Percentiles rank a stretch among this genome's conserved stretches.
These are phyloP conservation scores for Perdita meconis DNA, from an alignment of 2,888 invertebrate species.

Conservation along the genomic window DNA sequence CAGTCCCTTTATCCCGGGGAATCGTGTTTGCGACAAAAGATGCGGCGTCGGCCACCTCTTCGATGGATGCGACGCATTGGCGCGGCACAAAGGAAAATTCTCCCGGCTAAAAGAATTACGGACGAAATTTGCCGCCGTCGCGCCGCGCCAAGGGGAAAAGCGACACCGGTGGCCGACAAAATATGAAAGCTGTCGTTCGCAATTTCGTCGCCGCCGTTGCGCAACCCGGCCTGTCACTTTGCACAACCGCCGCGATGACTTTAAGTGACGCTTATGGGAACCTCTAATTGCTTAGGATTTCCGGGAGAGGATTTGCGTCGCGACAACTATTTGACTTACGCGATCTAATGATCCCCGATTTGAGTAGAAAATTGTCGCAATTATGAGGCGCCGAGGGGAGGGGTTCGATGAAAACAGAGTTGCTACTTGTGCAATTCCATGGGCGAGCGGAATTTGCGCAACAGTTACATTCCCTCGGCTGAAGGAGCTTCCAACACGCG, in stretches of 20 bases:
- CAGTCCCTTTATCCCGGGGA: not conserved
- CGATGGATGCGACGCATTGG: not conserved
- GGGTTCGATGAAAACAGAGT: slow-evolving; percentile 4
- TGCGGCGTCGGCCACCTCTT: not conserved
- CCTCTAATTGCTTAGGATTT: not conserved
- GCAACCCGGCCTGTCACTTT: not conserved
- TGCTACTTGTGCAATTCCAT: not conserved
- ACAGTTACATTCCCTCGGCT: slow-evolving; percentile 48
- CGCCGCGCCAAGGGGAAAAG: not conserved
- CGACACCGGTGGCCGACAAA: not conserved
- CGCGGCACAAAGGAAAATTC: not conserved
- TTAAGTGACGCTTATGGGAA: not conserved
- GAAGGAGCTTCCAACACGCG: slow-evolving; percentile 23
- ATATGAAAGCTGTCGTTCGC: not conserved
- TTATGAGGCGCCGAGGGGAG: not conserved
- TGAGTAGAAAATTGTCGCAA: not conserved
- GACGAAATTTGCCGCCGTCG: not conserved
- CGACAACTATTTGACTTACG: not conserved
- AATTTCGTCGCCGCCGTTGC: not conserved
- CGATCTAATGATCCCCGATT: not conserved
- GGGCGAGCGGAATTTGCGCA: slow-evolving; percentile 51
- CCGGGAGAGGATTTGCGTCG: not conserved
- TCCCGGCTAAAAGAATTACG: not conserved
- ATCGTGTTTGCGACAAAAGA: not conserved
- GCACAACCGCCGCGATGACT: not conserved